These are phyloP conservation scores for Nomada hirtipes DNA, from an alignment of 2,888 invertebrate species.

Conservation along the genomic window DNA sequence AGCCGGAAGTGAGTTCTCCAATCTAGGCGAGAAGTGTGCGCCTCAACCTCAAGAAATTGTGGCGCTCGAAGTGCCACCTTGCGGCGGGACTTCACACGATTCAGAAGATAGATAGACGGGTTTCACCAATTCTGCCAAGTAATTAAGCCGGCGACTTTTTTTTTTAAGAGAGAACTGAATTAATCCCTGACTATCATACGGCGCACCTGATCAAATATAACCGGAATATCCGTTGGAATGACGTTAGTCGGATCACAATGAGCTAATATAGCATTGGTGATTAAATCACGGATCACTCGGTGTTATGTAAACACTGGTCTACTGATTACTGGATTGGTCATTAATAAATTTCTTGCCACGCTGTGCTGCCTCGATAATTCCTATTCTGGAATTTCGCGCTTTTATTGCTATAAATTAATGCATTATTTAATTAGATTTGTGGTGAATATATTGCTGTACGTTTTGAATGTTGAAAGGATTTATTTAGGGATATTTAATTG, in stretches of 20 bases:
- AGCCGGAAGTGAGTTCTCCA: not conserved
- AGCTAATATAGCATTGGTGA: conserved; percentile 63
- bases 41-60: not conserved
- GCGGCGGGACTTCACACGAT: too few relatives aligned
- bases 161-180: not conserved
- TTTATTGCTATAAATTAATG: conserved; percentile 1
- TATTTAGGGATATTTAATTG: not conserved
- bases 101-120: too few relatives aligned
- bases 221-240: not conserved
- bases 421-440: too few relatives aligned
- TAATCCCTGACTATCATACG: not conserved
- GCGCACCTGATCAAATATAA: conserved; percentile 49
- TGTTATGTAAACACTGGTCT: conserved; percentile 62
- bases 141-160: too few relatives aligned
- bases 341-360: conserved; percentile 72
- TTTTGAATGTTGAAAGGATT: too few relatives aligned
- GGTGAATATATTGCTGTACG: too few relatives aligned
- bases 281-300: conserved; percentile 70
- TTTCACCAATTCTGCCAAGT: too few relatives aligned
- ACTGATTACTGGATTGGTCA: conserved; percentile 66
- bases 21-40: conserved; percentile 14
- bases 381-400: conserved; percentile 18
- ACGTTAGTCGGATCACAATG: conserved; percentile 25
- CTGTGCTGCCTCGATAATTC: conserved; percentile 22
- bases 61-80: not conserved